Evolutionary conservation across 2,888 invertebrate genomes (phyloP), one percentile per base, ranked within the genome.

Genomic region (Chrysomela aeneicollis): DNA sequence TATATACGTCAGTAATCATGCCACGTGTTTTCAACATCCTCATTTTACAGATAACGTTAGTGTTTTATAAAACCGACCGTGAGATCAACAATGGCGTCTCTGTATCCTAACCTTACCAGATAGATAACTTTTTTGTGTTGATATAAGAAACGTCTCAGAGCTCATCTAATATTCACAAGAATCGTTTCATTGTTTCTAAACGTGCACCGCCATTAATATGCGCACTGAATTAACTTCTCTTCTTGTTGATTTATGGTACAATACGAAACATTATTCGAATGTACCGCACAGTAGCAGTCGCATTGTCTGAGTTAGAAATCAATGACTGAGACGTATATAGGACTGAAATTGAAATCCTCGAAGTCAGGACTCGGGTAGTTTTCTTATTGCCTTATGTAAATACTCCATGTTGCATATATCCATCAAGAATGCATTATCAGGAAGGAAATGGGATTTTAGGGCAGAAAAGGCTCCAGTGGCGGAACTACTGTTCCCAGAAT

Each of bases 231-330:
- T 42, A 42, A n/a, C n/a, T 42, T 12, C 42, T 42, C n/a, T 42
- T 12, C 42, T 42, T 42, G 42, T 15, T 42, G 42, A 42, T 42
- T 42, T 6, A 15, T 6, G 42, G n/a, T n/a, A 42, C 42, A 42
- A 42, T 42, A 15, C 15, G 42, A 15, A 42, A 42, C 42, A 42
- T 42, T 35, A 35, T 35, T n/a, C 6, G 42, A 42, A 42, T 42
- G 42, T 42, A 42, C 2, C 15, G n/a, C 42, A 15, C 42, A 42
- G 42, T 15, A 15, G 6, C 3, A 15, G 42, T 2, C 42, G 12
- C 42, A 42, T 42, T 42, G 42, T 42, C 42, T 42, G 42, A 42
- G 42, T 2, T 42, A n/a, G 42, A 42, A n/a, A 42, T 42, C 15
- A 15, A 15, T 42, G 42, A n/a, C 42, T 42, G 42, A 42, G 42